Conservation (phyloP, 2,888 invertebrate species). For the Amblyjoppa fuscipennis region DNA sequence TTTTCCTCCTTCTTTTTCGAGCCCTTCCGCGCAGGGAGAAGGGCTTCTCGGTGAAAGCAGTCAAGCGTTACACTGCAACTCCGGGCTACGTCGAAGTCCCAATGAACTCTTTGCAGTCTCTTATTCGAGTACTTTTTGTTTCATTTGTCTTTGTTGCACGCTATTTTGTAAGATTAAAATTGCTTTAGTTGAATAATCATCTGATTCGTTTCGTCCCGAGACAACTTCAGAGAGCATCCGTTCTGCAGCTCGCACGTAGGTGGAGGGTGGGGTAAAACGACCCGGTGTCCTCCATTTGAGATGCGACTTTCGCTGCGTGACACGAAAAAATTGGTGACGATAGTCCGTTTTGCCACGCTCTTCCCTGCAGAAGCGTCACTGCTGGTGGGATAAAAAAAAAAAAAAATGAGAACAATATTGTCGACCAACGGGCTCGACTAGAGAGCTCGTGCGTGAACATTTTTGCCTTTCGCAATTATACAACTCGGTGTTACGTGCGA, state of each 20-base stretch:
- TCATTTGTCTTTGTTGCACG: background rate
- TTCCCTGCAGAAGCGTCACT: background rate
- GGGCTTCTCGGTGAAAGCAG: conserved; percentile 54
- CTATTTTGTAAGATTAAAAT: background rate
- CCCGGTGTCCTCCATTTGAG: no score
- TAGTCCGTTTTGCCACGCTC: no score
- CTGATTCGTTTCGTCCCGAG: background rate
- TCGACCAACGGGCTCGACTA: background rate
- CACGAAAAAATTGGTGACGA: no score
- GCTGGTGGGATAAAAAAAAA: background rate
- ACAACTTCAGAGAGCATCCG: background rate
- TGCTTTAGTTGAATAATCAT: background rate
- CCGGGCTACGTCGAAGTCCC: conserved; percentile 41
- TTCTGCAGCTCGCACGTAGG: background rate
- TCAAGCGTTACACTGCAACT: conserved; percentile 32
- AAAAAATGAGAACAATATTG: background rate
- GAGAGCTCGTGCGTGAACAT: background rate
- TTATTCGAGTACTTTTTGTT: no score
- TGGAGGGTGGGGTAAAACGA: no score
- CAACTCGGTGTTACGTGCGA: background rate
- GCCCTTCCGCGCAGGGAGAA: conserved; percentile 15
- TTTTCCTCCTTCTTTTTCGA: background rate
- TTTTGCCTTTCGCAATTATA: background rate
- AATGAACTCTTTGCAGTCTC: conserved; percentile 44
- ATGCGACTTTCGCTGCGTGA: no score